Percentiles rank a stretch among this genome's conserved stretches.
Conservation (phyloP, 2,113 vertebrate species). For the Peromyscus leucopus region DNA sequence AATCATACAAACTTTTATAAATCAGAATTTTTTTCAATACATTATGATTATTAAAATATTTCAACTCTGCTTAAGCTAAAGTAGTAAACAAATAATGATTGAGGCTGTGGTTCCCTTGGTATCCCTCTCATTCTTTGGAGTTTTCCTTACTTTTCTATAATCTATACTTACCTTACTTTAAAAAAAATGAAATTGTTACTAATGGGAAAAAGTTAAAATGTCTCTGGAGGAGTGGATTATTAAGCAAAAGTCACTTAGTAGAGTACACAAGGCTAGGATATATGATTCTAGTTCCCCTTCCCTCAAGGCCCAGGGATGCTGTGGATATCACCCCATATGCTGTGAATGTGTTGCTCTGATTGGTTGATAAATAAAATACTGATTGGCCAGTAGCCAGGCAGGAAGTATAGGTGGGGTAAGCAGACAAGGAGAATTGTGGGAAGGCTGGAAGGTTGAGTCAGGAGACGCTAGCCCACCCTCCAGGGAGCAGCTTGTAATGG, state of each 20-base stretch:
- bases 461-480: too few species aligned
- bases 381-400: too few species aligned
- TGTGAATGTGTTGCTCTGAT: too few species aligned
- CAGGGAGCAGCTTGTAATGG: too few species aligned
- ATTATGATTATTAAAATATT: background rate
- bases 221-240: too few species aligned
- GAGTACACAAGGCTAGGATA: background rate
- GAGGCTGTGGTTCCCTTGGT: background rate
- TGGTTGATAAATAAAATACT: too few species aligned
- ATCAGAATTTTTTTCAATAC: conserved; percentile 11
- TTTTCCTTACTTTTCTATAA: background rate
- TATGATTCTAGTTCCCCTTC: background rate
- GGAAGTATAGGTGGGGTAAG: too few species aligned
- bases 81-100: background rate
- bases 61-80: background rate
- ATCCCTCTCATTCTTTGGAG: background rate
- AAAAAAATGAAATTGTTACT: background rate
- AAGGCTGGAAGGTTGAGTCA: too few species aligned
- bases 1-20: background rate
- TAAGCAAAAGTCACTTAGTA: background rate
- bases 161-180: background rate
- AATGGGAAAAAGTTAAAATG: background rate
- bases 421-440: too few species aligned
- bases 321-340: too few species aligned
- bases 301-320: background rate